phyloP scores from a whole-genome alignment of 2,113 vertebrate species.

The Pterocles burchelli region DNA sequence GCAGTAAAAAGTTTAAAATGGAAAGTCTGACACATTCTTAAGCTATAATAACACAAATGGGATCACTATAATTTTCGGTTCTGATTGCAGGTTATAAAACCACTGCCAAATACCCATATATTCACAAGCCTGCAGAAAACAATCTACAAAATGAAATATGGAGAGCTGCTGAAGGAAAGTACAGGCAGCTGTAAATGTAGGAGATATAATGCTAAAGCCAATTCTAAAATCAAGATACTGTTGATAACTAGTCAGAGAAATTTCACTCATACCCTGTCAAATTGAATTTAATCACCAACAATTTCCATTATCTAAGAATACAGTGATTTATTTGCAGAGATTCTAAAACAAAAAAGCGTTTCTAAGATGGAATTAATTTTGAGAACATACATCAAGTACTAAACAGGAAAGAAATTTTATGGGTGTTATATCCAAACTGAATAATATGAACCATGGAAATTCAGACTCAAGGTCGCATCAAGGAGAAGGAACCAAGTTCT shows the following conservation, averaged over 20 bases:
- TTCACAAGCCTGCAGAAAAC: constrained; percentile 32
- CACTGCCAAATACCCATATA: constrained; percentile 43
- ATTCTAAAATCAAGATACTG: constrained; percentile 54
- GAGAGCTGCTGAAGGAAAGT: constrained; percentile 34
- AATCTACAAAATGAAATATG: constrained; percentile 47
- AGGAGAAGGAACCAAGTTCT: not conserved
- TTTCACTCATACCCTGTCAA: constrained; percentile 24
- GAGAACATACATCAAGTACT: not conserved
- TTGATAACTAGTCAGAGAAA: constrained; percentile 41
- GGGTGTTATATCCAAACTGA: not conserved
- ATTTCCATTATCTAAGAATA: constrained; percentile 40
- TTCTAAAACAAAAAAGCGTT: constrained; percentile 43
- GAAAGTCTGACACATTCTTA: constrained; percentile 51
- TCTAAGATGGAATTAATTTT: constrained; percentile 46
- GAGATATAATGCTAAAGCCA: constrained; percentile 36
- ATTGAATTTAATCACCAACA: constrained; percentile 51
- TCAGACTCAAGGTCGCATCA: constrained; percentile 15
- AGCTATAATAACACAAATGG: constrained; percentile 54
- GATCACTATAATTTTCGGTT: constrained; percentile 62
- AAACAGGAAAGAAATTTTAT: constrained; percentile 34
- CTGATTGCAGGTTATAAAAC: constrained; percentile 65
- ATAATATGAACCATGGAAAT: constrained; percentile 13
- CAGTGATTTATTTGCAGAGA: constrained; percentile 29
- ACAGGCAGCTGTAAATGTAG: constrained; percentile 31
- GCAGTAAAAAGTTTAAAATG: constrained; percentile 44